These are phyloP conservation scores for Chorisops tibialis DNA, from an alignment of 2,888 invertebrate species.

Conservation along the genomic window DNA sequence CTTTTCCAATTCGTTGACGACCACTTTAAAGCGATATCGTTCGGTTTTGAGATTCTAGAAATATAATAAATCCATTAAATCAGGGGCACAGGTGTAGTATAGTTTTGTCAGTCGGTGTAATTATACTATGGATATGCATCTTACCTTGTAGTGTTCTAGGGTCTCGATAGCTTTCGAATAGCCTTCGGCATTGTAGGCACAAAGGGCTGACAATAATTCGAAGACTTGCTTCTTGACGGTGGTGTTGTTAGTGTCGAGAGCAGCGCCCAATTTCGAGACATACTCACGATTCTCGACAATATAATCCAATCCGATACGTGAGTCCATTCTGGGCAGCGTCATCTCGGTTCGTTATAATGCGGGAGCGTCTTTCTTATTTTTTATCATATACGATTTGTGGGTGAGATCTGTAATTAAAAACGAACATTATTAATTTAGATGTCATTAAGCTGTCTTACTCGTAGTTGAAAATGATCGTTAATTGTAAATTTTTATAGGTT, in stretches of 20 bases:
- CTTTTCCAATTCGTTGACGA: conserved; percentile 82
- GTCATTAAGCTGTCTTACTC: no score
- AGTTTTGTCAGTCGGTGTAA: neutral
- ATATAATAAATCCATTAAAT: conserved; percentile 30
- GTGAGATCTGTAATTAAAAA: no score
- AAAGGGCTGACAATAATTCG: conserved; percentile 89
- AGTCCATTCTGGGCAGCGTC: conserved; percentile 66
- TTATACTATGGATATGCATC: neutral
- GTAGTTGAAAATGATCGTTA: no score
- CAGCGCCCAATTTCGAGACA: conserved; percentile 85
- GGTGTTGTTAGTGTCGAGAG: conserved; percentile 84
- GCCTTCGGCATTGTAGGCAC: conserved; percentile 89
- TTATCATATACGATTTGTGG: no score
- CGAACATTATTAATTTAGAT: no score
- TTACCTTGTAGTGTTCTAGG: conserved; percentile 88
- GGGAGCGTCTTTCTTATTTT: no score
- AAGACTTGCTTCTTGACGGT: conserved; percentile 96
- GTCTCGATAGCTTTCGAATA: conserved; percentile 84
- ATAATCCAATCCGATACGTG: conserved; percentile 88
- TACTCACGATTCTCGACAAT: conserved; percentile 93
- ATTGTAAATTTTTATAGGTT: no score
- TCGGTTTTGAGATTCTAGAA: conserved; percentile 79
- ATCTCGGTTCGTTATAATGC: conserved; percentile 8
- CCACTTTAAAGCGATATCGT: conserved; percentile 83
- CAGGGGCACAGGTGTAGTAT: neutral